These are phyloP conservation scores for Apodemus sylvaticus DNA, from an alignment of 2,113 vertebrate genomes.

Conservation along the genomic window DNA sequence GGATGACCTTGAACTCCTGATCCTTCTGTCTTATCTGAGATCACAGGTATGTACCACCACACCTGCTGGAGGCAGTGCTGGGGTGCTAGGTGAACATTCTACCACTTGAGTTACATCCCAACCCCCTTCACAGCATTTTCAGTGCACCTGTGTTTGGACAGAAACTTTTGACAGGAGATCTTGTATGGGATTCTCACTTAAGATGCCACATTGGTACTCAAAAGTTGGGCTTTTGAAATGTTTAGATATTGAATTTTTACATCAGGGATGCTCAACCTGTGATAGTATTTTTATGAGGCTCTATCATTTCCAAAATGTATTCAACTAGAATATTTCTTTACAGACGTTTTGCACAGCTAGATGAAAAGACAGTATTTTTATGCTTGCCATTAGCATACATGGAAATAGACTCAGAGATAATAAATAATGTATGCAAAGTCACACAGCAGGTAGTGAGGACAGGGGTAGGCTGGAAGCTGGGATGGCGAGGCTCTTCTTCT, in stretches of 20 bases:
- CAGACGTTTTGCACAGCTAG: not conserved
- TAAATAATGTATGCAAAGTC: conserved; percentile 8
- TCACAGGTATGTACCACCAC: not conserved
- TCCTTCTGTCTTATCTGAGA: not conserved
- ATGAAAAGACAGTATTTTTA: conserved; percentile 32
- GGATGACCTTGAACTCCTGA: not conserved
- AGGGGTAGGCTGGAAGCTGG: not conserved
- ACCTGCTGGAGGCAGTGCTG: not conserved
- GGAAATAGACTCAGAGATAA: conserved; percentile 19
- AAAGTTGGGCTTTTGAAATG: not conserved
- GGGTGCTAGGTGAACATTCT: not conserved
- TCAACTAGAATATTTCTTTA: conserved; percentile 43
- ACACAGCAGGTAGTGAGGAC: not conserved
- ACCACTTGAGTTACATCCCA: not conserved
- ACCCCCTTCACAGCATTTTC: not conserved
- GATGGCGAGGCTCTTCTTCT: not conserved
- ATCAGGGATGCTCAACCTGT: not conserved
- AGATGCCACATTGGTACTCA: not conserved
- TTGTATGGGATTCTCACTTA: not conserved
- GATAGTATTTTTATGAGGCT: not conserved
- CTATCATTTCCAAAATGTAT: conserved; percentile 42
- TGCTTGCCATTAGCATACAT: conserved; percentile 41
- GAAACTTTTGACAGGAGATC: not conserved
- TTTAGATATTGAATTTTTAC: not conserved
- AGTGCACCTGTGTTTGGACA: not conserved